These are phyloP conservation scores for Drosophila nigromelanica DNA, from an alignment of 1,140 invertebrate genomes.

Conservation along the genomic window DNA sequence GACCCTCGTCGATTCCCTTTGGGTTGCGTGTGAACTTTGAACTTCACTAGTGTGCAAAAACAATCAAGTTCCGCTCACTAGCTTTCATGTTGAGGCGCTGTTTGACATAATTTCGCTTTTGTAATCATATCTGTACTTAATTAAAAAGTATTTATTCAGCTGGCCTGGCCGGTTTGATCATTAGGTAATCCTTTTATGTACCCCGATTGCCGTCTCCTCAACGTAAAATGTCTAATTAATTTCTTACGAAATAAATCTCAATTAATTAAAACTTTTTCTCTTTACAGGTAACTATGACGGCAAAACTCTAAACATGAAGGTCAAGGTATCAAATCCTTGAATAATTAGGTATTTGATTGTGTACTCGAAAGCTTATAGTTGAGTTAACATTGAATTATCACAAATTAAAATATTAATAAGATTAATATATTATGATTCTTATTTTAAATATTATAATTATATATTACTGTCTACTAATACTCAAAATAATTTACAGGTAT, in stretches of 20 bases:
- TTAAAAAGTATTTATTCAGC: constrained; percentile 37
- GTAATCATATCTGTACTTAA: constrained; percentile 47
- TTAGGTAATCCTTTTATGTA: constrained; percentile 33
- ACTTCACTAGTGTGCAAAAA: constrained; percentile 16
- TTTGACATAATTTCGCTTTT: constrained; percentile 33
- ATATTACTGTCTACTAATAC: too few relatives aligned
- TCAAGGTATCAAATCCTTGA: constrained; percentile 5
- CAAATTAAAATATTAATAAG: too few relatives aligned
- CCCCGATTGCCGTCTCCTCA: constrained; percentile 1
- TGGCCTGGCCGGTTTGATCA: constrained; percentile 28
- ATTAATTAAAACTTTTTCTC: constrained; percentile 64
- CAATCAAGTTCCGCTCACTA: constrained; percentile 29
- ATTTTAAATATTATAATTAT: too few relatives aligned
- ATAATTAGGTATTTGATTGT: background rate
- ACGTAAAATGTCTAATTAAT: constrained; percentile 65
- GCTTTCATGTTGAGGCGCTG: constrained; percentile 33
- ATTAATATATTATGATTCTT: too few relatives aligned
- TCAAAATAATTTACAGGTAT: background rate
- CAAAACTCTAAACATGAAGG: constrained; percentile 1
- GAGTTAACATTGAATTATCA: constrained; percentile 2
- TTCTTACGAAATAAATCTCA: constrained; percentile 60
- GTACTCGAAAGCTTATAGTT: background rate
- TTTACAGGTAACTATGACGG: constrained; percentile 69
- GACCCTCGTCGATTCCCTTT: background rate
- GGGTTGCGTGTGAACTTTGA: constrained; percentile 41